Evolutionary conservation across 1,140 invertebrate species (phyloP), one percentile per base, ranked within the genome.

Genomic region (Scaptomyza montana): DNA sequence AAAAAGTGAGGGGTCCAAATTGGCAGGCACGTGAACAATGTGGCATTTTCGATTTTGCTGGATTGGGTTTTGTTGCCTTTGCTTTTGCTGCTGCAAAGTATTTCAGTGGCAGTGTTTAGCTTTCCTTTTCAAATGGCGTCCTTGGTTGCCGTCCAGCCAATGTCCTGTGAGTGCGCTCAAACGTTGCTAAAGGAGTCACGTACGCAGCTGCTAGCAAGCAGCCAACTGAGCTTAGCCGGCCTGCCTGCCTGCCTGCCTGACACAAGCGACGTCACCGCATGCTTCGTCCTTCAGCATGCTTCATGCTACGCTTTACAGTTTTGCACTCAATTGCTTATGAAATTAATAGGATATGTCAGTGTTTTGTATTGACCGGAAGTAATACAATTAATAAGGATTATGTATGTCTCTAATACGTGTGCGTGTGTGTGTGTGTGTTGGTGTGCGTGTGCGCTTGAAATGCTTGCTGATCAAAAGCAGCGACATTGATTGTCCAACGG

Each of bases 311-410:
- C 85, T 89, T 89, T 89, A 89, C 84, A 89, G 84, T 89, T 89
- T 89, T 89, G 85, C 84, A 89, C 81, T 89, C 86, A 89, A 90
- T 90, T 90, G 89, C 89, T 90, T 90, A 90, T 78, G 85, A 85
- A 90, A 85, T 89, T 90, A 90, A 90, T 90, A 90, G 89, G 89
- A 90, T 89, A 74, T 90, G 89, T 90, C 89, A 89, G 80, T 90
- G 79, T 90, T 86, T 85, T 85, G 84, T 90, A 90, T 90, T 85
- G 89, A 90, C 84, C 89, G 89, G 89, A 90, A 90, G 80, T 89
- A 90, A 90, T 90, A 89, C 80, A 90, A 87, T 90, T 87, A 87
- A 90, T 90, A 90, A 90, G 89, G 82, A 90, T 90, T 90, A 82
- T 82, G 71, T 80, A 84, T 80, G 67, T 82, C 76, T 54, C 12